These are phyloP conservation scores for Podarcis lilfordi DNA, from an alignment of 2,797 vertebrate species.

Conservation along the genomic window DNA sequence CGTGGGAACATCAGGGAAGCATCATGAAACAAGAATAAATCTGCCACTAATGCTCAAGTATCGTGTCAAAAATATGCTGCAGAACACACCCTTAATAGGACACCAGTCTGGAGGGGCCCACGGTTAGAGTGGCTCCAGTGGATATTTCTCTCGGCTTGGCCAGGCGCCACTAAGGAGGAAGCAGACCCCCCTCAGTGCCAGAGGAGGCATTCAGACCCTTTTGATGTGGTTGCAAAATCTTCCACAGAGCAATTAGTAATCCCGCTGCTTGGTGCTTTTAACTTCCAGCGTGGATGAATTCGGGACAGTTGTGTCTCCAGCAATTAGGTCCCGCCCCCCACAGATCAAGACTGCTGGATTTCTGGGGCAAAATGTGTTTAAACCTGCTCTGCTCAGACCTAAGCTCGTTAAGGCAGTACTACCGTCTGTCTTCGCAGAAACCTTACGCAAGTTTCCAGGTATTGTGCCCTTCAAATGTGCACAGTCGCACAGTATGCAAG, in stretches of 20 bases:
- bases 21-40: no score
- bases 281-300: not conserved
- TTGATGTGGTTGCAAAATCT: not conserved
- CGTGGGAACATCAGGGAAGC: no score
- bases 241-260: not conserved
- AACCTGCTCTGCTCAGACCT: not conserved
- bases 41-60: no score
- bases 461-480: no score
- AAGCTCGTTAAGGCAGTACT: not conserved
- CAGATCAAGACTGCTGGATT: not conserved
- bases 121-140: not conserved
- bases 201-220: not conserved
- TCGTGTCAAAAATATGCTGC: no score
- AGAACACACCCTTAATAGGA: no score
- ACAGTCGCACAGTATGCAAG: not conserved
- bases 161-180: not conserved
- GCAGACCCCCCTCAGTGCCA: not conserved
- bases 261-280: not conserved
- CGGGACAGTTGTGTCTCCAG: not conserved
- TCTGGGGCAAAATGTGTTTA: not conserved
- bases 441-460: not conserved
- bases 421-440: no score
- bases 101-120: no score
- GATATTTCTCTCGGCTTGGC: not conserved
- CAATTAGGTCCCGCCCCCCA: no score